phyloP scores from a whole-genome alignment of 2,797 vertebrate species.

The Pangasius larnaudii region DNA sequence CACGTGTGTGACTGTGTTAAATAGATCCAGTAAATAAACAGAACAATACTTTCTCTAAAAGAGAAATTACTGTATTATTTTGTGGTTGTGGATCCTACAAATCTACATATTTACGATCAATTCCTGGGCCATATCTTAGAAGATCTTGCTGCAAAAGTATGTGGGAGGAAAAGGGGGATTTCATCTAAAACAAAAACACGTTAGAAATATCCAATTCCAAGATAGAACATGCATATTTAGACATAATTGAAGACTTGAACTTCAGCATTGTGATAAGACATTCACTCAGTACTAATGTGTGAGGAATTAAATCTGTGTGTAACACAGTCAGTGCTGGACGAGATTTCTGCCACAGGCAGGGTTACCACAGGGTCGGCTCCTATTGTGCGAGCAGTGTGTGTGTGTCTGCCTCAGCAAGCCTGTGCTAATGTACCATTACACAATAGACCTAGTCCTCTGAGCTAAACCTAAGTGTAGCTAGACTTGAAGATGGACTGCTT shows the following conservation, averaged over 20 bases:
- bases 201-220: not conserved
- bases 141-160: not conserved
- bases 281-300: not conserved
- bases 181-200: not conserved
- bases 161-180: not conserved
- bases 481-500: slow-evolving; percentile 36
- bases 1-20: not conserved
- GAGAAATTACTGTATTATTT: not conserved
- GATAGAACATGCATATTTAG: not conserved
- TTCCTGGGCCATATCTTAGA: not conserved
- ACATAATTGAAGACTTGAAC: not conserved
- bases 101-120: not conserved
- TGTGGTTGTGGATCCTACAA: not conserved
- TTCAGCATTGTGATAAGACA: not conserved
- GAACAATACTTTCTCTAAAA: not conserved
- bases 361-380: slow-evolving; percentile 16
- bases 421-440: slow-evolving; percentile 35
- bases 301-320: not conserved
- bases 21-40: not conserved
- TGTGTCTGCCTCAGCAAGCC: slow-evolving; percentile 24
- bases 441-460: slow-evolving; percentile 26
- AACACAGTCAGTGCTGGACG: not conserved
- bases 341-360: slow-evolving; percentile 4
- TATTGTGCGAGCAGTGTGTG: not conserved
- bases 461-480: slow-evolving; percentile 16